Evolutionary conservation across 2,113 vertebrate genomes (phyloP), one percentile per base, ranked within the genome.

Genomic region (Phalacrocorax carbo): DNA sequence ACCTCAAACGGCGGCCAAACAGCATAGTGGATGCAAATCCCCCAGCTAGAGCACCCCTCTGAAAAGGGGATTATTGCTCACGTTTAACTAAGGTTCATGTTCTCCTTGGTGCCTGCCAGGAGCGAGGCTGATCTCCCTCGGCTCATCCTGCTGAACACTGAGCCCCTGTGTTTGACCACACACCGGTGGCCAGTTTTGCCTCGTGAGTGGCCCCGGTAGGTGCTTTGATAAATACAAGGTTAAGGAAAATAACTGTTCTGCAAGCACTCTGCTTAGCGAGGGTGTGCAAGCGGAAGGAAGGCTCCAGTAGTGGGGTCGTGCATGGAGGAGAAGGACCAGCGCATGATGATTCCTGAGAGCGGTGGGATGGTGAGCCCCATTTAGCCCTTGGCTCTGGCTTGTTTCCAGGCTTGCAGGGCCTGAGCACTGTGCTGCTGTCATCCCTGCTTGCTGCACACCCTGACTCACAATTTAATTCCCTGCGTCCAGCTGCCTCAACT

Each of bases 31-130:
- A 51, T 75, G 71, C 46, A 88, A 88, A 80, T 91, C 20, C 42
- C 27, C 15, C 42, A 27, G 64, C 58, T 38, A 29, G 80, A 75
- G 18, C 51, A 18, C 25, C 30, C 22, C 38, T 71, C 76, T 29
- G 58, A 26, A 77, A 84, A 70, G 72, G 27, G 42, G 54, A 65
- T 89, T 73, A 86, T 42, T 72, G 26, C 54, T 88, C 13, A 2
- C 1, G 0, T 72, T 60, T 86, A 26, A 40, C 40, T 1, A 1
- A n/a, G 57, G n/a, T 60, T 62, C 3, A 0, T 2, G 1, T 62
- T 88, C 27, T 48, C 51, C 52, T 78, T 2, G 1, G 44, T 1
- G 2, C 29, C 55, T 62, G 49, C 30, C 6, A 4, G 70, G 48
- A 61, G 9, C 2, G 42, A 55, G 34, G 14, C 11, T 3, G 6